These are phyloP conservation scores for Pygmarrhopalites habei DNA, from an alignment of 1,140 invertebrate genomes.

Conservation along the genomic window DNA sequence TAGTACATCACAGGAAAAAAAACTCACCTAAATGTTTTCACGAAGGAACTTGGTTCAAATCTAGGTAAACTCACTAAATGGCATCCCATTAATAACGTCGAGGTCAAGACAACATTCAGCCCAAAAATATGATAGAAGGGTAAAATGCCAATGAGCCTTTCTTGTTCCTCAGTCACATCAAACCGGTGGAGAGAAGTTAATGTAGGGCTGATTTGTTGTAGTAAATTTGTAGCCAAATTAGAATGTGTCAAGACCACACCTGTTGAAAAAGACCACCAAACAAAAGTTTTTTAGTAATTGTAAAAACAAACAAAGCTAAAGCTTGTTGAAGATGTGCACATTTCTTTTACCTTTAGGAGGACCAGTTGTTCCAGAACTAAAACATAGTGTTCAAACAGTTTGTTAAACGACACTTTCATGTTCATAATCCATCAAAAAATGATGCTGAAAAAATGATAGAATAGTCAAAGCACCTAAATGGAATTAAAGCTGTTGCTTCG, in stretches of 20 bases:
- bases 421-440: no score
- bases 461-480: no score
- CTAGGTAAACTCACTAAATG: slow-evolving; percentile 64
- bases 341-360: no score
- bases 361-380: slow-evolving; percentile 10
- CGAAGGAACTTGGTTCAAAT: slow-evolving; percentile 62
- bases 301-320: neutral
- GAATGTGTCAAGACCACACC: slow-evolving; percentile 56
- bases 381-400: slow-evolving; percentile 6
- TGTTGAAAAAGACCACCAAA: neutral
- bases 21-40: slow-evolving; percentile 57
- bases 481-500: slow-evolving; percentile 42
- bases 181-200: neutral
- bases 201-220: slow-evolving; percentile 4
- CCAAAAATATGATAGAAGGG: slow-evolving; percentile 27
- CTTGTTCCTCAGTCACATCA: slow-evolving; percentile 17
- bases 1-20: no score
- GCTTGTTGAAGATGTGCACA: no score
- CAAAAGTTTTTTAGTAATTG: no score
- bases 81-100: slow-evolving; percentile 47
- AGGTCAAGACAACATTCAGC: slow-evolving; percentile 43
- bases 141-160: slow-evolving; percentile 24
- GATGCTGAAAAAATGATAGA: no score
- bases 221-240: slow-evolving; percentile 24
- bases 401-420: no score